Base-by-base conservation (phyloP, 2,888 invertebrate species). In the Amblyjoppa proteus region DNA sequence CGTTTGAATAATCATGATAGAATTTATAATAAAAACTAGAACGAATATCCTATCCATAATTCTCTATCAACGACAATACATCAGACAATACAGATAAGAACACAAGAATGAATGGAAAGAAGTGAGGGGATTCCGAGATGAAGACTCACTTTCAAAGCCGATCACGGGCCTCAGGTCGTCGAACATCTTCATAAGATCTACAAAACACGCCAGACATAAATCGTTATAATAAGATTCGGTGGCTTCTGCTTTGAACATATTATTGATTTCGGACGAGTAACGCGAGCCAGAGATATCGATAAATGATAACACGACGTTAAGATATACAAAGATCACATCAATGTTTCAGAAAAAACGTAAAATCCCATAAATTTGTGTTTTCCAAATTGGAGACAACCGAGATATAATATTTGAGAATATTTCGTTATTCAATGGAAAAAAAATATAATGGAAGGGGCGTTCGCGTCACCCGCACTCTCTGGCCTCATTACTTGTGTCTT, bases 181-280 rank as follows among this genome's bases (percentile, higher is more conserved):
- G 66, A 93, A 89, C 87, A 92, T 90, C 87, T 91, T 92, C 89
- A 92, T 89, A 86, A 93, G 84, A 86, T 93, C 93, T 93, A 89
- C 20, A 89, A 80, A 88, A 71, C 81, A 88, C 58, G 34, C 79
- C 85, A 84, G 77, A 87, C 81, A 81, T 74, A 77, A 85, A 81
- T 73, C 49, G 70, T 81, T 84, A 80, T 34, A 74, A 80, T 34
- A 74, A 28, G 73, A 80, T 64, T 81, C 76, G 64, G 80, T 76
- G 53, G 58, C 80, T 81, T 80, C 13, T 16, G 13, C 56, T 81
- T 49, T 38, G 28, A 68, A 31, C 45, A 41, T 41, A 11, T 49
- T 56, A 76, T 41, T 6, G 6, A 25, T 53, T 64, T 71, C 28
- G 16, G n/a, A 64, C 38, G 51, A 20, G 38, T 71, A 66, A 78